These are phyloP conservation scores for Cyprinus carpio DNA, from an alignment of 2,113 vertebrate species.

Conservation along the genomic window DNA sequence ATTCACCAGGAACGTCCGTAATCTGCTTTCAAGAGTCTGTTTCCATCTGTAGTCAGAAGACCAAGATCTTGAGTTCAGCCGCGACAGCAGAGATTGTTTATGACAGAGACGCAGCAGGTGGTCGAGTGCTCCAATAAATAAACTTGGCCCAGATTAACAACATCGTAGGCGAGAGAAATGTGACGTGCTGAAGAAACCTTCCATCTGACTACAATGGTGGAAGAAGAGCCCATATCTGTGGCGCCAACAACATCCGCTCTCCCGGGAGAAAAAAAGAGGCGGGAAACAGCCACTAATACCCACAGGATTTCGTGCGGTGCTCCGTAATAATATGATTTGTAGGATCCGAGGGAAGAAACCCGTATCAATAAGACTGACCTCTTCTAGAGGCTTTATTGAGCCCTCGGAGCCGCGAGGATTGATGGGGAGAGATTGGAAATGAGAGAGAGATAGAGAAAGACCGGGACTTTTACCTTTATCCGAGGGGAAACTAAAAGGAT, in stretches of 20 bases:
- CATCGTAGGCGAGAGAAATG: background rate
- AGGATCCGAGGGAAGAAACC: slow-evolving; percentile 24
- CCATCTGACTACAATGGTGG: background rate
- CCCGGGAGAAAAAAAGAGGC: background rate
- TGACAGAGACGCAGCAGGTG: slow-evolving; percentile 3
- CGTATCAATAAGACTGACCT: slow-evolving; percentile 46
- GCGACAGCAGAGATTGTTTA: background rate
- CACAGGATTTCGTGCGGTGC: slow-evolving; percentile 17
- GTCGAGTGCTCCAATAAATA: slow-evolving; percentile 12
- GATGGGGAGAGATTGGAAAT: slow-evolving; percentile 4
- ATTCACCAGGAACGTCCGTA: background rate
- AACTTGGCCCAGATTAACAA: background rate
- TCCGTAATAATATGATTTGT: slow-evolving; percentile 54
- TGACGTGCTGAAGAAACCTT: background rate
- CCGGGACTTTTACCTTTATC: slow-evolving; percentile 2
- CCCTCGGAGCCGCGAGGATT: background rate
- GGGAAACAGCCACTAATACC: background rate
- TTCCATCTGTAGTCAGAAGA: background rate
- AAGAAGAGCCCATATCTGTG: background rate
- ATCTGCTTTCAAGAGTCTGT: slow-evolving; percentile 28
- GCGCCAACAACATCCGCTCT: background rate
- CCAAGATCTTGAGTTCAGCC: background rate
- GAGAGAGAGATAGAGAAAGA: slow-evolving; percentile 5
- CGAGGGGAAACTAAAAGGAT: slow-evolving; percentile 11
- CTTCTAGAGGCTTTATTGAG: slow-evolving; percentile 6